A percentile compares a stretch with the other conserved stretches of the same genome.
Evolutionary conservation across 53 echinoderm and acorn worm genomes (phyloP).

Genomic region (Patiria pectinifera): DNA sequence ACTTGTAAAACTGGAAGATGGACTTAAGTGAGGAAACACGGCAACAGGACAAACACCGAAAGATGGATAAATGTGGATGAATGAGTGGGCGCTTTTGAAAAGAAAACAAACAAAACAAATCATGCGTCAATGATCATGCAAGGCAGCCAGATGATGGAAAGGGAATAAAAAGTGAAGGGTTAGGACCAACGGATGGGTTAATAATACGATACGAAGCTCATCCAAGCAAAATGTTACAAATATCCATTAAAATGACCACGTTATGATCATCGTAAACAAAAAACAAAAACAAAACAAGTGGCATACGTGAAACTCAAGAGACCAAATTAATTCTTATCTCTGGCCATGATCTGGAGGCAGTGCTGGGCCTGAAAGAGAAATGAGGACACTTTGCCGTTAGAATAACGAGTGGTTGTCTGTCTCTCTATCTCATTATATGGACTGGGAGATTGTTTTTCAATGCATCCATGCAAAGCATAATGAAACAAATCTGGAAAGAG

Average conservation of each 20-base stretch:
- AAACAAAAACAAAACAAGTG: conserved; percentile 9
- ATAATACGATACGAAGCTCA: neutral
- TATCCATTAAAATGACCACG: conserved; percentile 40
- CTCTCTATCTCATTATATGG: neutral
- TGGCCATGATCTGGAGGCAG: conserved; percentile 31
- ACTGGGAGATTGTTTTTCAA: neutral
- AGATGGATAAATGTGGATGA: too few relatives aligned
- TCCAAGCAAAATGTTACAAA: conserved; percentile 33
- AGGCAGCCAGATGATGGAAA: conserved; percentile 7
- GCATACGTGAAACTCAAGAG: conserved; percentile 54
- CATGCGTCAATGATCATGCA: conserved; percentile 11
- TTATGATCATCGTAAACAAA: conserved; percentile 11
- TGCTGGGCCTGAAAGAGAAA: conserved; percentile 59
- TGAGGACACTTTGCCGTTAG: conserved; percentile 56
- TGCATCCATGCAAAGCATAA: neutral
- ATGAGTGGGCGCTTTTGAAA: too few relatives aligned
- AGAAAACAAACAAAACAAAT: neutral
- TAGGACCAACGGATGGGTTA: conserved; percentile 9
- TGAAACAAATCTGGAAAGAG: neutral
- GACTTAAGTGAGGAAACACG: too few relatives aligned
- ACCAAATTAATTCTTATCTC: conserved; percentile 55
- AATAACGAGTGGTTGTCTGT: conserved; percentile 17
- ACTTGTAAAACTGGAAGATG: too few relatives aligned
- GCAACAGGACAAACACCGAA: too few relatives aligned
- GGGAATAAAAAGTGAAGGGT: neutral